Conservation (phyloP, 2,113 vertebrate genomes). For the Proteles cristata region DNA sequence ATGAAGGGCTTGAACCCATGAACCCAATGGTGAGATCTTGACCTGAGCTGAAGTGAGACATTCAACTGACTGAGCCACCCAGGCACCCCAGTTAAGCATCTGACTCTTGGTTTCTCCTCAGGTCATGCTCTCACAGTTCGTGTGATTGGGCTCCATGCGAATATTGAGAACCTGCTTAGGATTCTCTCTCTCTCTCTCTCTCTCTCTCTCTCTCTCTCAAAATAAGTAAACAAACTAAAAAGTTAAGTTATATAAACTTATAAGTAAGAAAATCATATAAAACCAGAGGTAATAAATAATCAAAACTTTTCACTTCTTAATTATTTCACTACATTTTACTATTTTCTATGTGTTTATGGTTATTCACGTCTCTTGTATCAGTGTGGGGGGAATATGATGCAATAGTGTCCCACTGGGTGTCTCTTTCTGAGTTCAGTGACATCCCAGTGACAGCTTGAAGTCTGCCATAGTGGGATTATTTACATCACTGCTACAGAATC, state of each 20-base stretch:
- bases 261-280: background rate
- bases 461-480: background rate
- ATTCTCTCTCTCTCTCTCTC: no score
- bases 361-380: background rate
- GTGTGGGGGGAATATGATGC: background rate
- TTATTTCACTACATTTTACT: background rate
- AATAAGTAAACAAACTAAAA: background rate
- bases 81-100: no score
- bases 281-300: slow-evolving; percentile 4
- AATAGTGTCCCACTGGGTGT: background rate
- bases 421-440: background rate
- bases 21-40: no score
- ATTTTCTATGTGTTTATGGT: background rate
- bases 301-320: background rate
- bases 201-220: no score
- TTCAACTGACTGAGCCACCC: no score
- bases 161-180: no score
- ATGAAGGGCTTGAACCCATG: no score
- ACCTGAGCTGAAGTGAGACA: no score
- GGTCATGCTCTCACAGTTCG: no score
- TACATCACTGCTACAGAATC: background rate
- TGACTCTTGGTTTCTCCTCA: no score
- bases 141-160: no score
- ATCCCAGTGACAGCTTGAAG: background rate
- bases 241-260: background rate